Evolutionary conservation across 2,113 vertebrate species (phyloP).

Genomic region (Procavia capensis): DNA sequence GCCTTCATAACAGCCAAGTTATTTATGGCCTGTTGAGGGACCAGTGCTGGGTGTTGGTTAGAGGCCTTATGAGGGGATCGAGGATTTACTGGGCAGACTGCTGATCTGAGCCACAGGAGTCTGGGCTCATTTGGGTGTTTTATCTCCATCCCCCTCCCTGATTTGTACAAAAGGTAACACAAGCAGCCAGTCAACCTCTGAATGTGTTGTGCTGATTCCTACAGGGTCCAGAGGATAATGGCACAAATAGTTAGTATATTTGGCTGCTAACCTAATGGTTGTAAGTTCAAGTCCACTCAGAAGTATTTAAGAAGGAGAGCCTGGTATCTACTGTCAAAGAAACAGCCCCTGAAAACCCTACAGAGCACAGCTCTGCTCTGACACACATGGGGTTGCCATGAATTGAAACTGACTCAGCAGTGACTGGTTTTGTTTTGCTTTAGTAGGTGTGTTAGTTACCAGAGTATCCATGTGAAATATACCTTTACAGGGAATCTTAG

Average conservation of each 20-base stretch:
- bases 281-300: background rate
- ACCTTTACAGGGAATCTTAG: background rate
- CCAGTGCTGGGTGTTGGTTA: background rate
- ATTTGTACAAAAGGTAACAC: background rate
- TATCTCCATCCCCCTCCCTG: background rate
- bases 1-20: accelerated
- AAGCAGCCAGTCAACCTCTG: accelerated
- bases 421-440: background rate
- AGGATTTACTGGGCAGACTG: background rate
- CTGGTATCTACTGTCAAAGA: background rate
- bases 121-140: background rate
- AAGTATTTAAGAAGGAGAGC: background rate
- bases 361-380: background rate
- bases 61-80: accelerated
- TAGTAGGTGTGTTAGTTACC: background rate
- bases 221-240: background rate
- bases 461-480: accelerated
- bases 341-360: background rate
- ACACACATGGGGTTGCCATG: background rate
- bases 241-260: background rate
- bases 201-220: background rate
- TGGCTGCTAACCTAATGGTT: background rate
- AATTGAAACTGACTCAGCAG: background rate
- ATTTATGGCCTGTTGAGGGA: background rate
- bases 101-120: background rate